Percentiles rank a stretch among this genome's conserved stretches.
Conservation (phyloP, 2,113 vertebrate genomes). For the Spermophilus dauricus region DNA sequence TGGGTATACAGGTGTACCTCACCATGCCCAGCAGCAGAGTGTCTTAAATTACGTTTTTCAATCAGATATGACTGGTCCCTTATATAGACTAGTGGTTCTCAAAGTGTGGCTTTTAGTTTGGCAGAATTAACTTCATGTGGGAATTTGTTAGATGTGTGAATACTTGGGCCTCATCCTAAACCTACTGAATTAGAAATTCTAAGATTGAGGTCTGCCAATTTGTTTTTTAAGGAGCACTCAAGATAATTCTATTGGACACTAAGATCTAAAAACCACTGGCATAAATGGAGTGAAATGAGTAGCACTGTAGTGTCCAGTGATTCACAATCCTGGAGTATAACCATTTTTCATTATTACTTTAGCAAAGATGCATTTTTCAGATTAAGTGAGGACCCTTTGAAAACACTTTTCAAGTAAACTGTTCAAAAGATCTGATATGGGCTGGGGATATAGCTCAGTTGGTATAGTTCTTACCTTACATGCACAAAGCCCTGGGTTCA, state of each 20-base stretch:
- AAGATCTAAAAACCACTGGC: not conserved
- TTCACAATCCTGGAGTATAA: not conserved
- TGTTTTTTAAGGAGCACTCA: not conserved
- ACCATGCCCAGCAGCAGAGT: not conserved
- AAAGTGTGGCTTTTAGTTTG: not conserved
- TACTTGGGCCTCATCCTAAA: not conserved
- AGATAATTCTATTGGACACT: not conserved
- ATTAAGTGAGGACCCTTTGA: not conserved
- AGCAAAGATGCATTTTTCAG: slow-evolving; percentile 3
- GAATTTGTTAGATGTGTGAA: not conserved
- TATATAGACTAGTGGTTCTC: not conserved
- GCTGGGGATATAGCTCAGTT: too few species aligned
- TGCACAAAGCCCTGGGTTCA: too few species aligned
- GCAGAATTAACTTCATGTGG: not conserved
- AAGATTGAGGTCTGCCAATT: not conserved
- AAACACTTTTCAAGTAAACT: not conserved
- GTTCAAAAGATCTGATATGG: not conserved
- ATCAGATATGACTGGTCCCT: not conserved
- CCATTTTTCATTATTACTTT: slow-evolving; percentile 13
- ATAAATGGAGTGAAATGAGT: not conserved
- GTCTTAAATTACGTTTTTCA: not conserved
- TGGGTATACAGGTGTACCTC: too few species aligned
- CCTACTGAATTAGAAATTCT: not conserved
- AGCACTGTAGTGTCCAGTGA: not conserved
- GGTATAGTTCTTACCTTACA: too few species aligned